Conservation (phyloP, 1,140 invertebrate species). For the Arion vulgaris region DNA sequence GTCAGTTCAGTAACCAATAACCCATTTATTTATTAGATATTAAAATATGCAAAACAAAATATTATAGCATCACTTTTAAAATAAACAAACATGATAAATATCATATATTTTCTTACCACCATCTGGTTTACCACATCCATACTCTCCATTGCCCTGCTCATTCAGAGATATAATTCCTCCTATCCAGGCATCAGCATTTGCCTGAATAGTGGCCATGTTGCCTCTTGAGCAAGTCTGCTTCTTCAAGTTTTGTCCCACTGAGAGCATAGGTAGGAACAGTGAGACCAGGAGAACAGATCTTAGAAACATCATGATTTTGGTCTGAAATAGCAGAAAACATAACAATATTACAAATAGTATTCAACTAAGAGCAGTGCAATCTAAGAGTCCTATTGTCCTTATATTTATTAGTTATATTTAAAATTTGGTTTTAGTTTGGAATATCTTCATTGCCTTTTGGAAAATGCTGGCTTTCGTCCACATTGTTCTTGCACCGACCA, state of each 20-base stretch:
- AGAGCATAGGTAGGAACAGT: constrained; percentile 1
- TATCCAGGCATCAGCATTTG: constrained; percentile 56
- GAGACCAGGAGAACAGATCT: not conserved
- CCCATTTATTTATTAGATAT: too few relatives aligned
- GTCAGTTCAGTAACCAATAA: too few relatives aligned
- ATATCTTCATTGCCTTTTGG: too few relatives aligned
- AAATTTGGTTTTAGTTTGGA: too few relatives aligned
- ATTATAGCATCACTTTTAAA: too few relatives aligned
- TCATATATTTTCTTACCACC: constrained; percentile 47
- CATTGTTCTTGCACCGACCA: too few relatives aligned
- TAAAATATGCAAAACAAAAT: too few relatives aligned
- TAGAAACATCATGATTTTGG: constrained; percentile 1
- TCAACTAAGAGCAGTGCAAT: not conserved
- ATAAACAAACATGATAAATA: too few relatives aligned
- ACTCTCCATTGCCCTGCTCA: constrained; percentile 44
- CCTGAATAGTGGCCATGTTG: constrained; percentile 51
- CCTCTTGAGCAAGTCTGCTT: constrained; percentile 47
- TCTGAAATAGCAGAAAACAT: not conserved
- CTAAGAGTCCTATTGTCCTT: not conserved
- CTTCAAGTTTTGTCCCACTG: constrained; percentile 31
- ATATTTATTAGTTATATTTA: too few relatives aligned
- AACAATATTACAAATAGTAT: not conserved
- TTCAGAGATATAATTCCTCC: constrained; percentile 59
- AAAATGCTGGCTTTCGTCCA: too few relatives aligned
- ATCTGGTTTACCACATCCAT: constrained; percentile 58